Percentiles rank a stretch among this genome's conserved stretches.
These are phyloP conservation scores for Gordius sp. DNA, from an alignment of 2,888 invertebrate genomes.

Conservation along the genomic window DNA sequence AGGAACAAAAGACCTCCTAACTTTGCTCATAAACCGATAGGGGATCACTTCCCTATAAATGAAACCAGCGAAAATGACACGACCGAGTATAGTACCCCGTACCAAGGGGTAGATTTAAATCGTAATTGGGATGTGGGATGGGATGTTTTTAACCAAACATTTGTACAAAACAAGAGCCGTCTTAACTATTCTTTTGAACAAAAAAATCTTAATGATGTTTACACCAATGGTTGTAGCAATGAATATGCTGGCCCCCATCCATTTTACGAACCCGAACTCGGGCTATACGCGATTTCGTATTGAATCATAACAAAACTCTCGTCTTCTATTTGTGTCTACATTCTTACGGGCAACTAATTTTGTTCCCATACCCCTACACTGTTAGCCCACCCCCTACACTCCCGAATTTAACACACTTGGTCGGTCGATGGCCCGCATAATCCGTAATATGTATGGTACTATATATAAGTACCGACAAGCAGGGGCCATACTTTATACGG, in stretches of 20 bases:
- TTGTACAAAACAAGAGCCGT: too few species aligned
- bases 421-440: too few species aligned
- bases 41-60: too few species aligned
- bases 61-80: background rate
- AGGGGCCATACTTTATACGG: too few species aligned
- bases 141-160: too few species aligned
- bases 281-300: background rate
- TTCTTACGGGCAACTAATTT: background rate
- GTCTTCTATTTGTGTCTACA: slow-evolving; percentile 5
- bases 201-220: too few species aligned
- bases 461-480: too few species aligned
- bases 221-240: background rate
- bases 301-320: background rate
- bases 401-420: too few species aligned
- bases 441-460: too few species aligned
- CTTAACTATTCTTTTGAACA: too few species aligned
- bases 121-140: slow-evolving; percentile 11
- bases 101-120: background rate
- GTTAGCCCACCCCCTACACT: background rate
- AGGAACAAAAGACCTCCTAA: background rate
- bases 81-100: slow-evolving; percentile 6
- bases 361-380: slow-evolving; percentile 1
- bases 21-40: too few species aligned
- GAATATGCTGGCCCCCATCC: background rate
- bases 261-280: background rate